Percentiles rank a stretch among this genome's conserved stretches.
phyloP scores from a whole-genome alignment of 1,140 invertebrate genomes.

The Charaxes varanes region DNA sequence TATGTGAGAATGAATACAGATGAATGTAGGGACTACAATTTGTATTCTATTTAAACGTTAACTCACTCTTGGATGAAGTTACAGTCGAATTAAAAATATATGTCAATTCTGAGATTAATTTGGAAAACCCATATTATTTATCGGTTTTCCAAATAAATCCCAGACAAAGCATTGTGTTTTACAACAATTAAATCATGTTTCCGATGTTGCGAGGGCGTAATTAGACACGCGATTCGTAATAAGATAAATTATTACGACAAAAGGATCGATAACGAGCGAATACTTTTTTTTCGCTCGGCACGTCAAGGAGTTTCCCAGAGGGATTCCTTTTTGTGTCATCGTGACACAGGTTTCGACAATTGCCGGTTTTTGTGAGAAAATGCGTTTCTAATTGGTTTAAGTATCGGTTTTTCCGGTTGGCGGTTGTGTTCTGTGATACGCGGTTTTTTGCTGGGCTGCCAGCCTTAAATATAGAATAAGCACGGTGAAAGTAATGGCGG shows the following conservation, averaged over 20 bases:
- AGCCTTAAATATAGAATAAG: conserved; percentile 13
- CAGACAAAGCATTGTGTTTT: no score
- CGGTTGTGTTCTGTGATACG: conserved; percentile 21
- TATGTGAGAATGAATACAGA: no score
- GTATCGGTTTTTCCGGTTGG: conserved; percentile 54
- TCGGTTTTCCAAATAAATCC: no score
- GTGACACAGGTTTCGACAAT: conserved; percentile 59
- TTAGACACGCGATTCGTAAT: conserved; percentile 16
- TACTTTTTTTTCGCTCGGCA: conserved; percentile 28
- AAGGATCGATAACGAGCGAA: conserved; percentile 36
- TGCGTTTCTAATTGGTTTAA: conserved; percentile 44
- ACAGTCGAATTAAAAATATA: no score
- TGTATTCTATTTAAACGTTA: no score
- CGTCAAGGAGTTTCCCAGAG: conserved; percentile 43
- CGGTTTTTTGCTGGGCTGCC: conserved; percentile 7
- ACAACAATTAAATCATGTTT: no score
- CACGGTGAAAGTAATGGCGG: conserved; percentile 25
- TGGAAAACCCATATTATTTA: no score
- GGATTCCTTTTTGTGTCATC: conserved; percentile 40
- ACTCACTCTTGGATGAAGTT: no score
- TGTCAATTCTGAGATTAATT: no score
- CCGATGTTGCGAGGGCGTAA: conserved; percentile 6
- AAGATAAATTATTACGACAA: conserved; percentile 23
- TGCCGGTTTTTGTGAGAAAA: conserved; percentile 51
- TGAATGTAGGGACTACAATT: no score